Evolutionary conservation across 2,797 vertebrate species (phyloP), one percentile per base, ranked within the genome.

Genomic region (Naso thynnoides): DNA sequence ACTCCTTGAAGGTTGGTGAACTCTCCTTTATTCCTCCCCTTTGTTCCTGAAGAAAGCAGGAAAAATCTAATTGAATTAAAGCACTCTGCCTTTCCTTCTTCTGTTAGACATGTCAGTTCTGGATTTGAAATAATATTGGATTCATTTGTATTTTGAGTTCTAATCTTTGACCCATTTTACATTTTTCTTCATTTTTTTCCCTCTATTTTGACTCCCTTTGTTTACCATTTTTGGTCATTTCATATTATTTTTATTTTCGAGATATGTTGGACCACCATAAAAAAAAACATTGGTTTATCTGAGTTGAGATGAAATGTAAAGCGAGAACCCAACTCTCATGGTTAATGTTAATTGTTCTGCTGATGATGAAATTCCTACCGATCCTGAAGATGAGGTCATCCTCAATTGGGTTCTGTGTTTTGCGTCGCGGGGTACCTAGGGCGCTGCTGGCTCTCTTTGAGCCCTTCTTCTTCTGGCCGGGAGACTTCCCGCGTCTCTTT

Each of bases 1-100:
- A 99, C 97, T 53, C 98, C 98, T 86, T 99, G 98, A 48, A 99
- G 96, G 91, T 99, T 99, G 68, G 97, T 99, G 88, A 99, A 99
- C 90, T 99, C 98, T 45, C 98, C 98, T 94, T 99, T 99, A 89
- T 99, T 99, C 92, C 98, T 95, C 73, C 98, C 98, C 88, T 99
- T 99, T 41, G 97, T 98, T 81, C 98, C 98, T 99, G 54, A 9
- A 70, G 13, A 27, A 36, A 61, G 4, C 3, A 47, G 19, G 8
- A 8, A 42, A 8, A 8, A 24, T 48, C 15, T 21, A 70, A 36
- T 6, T 1, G 1, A 21, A 24, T 42, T 44, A 3, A 29, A 42
- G 18, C 6, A 10, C 15, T 15, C 19, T 33, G 6, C 3, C 39
- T 18, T 1, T 7, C 33, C 10, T 1, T 33, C 10, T 42, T 9